Evolutionary conservation across 2,888 invertebrate genomes (phyloP), one percentile per base, ranked within the genome.

Genomic region (Amphipyra tragopoginis): DNA sequence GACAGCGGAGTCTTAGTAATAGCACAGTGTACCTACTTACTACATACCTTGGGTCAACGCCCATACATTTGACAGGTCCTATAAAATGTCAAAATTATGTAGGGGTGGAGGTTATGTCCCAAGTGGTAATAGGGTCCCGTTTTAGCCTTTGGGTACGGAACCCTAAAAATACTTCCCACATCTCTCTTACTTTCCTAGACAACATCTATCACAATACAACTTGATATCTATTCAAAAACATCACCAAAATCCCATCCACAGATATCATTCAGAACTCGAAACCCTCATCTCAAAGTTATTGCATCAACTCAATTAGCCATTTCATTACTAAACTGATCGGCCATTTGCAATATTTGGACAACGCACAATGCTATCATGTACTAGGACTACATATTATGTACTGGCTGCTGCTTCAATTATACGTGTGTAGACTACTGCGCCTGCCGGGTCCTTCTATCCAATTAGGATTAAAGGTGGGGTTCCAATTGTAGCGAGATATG

Each of bases 401-500:
- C 51, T 21, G 52, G 38, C 3, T 81, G 72, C 72, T 79, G 84
- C 85, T 89, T 88, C 87, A 88, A 89, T 90, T 89, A 79, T 79
- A 89, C 87, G 86, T 85, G 86, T 86, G 80, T 83, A 83, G 84
- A 82, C 84, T 85, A 86, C 80, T 80, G 80, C 83, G 85, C 84
- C 86, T 87, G 85, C 80, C 75, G 82, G 83, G 84, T 86, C 87
- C 88, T 88, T 85, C 86, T 84, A 91, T 90, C 91, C 92, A 91
- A 92, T 92, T 91, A 91, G 90, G 91, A 90, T 90, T 91, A 88
- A 78, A 72, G 85, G 83, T 78, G n/a, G 8, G 82, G 81, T 54
- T 43, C 3, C 38, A 81, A 26, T 87, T 50, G 0, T 0, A 79
- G 86, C 85, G 84, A 38, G 1, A 21, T 49, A 0, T 33, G 14